These are phyloP conservation scores for Cremastobaeus sp. DNA, from an alignment of 2,888 invertebrate genomes.

Conservation along the genomic window DNA sequence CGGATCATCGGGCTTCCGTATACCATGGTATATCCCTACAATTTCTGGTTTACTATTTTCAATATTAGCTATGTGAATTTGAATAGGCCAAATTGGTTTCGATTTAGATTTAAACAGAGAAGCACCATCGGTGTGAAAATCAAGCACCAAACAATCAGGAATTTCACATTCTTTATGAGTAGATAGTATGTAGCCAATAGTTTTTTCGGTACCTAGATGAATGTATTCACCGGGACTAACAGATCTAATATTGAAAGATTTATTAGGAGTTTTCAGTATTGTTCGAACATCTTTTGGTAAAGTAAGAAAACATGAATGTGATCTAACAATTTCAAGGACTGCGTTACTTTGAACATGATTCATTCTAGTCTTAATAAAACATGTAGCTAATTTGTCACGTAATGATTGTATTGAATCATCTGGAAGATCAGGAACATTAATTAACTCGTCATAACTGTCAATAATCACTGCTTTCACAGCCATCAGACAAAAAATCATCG, in stretches of 20 bases:
- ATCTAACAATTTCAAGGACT: not conserved
- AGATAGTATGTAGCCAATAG: conserved; percentile 1
- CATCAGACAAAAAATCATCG: not conserved
- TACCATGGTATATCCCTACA: conserved; percentile 22
- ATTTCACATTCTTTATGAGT: not conserved
- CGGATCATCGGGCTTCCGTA: conserved; percentile 7
- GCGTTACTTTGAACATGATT: conserved; percentile 2
- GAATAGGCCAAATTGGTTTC: conserved; percentile 22
- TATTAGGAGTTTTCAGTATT: not conserved
- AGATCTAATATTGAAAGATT: not conserved
- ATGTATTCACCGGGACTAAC: not conserved
- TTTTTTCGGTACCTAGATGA: not conserved
- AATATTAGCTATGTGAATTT: conserved; percentile 25
- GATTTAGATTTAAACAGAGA: conserved; percentile 1
- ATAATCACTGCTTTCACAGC: not conserved
- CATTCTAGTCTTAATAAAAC: not conserved
- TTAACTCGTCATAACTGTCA: not conserved
- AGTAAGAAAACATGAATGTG: not conserved
- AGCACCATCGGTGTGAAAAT: conserved; percentile 24
- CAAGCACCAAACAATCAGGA: conserved; percentile 6
- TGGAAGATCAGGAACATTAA: not conserved
- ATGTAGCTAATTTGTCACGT: not conserved
- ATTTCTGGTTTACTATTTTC: conserved; percentile 14
- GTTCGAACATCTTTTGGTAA: conserved; percentile 4
- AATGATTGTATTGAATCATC: not conserved